phyloP scores from a whole-genome alignment of 1,140 invertebrate genomes.

The Delia radicum region DNA sequence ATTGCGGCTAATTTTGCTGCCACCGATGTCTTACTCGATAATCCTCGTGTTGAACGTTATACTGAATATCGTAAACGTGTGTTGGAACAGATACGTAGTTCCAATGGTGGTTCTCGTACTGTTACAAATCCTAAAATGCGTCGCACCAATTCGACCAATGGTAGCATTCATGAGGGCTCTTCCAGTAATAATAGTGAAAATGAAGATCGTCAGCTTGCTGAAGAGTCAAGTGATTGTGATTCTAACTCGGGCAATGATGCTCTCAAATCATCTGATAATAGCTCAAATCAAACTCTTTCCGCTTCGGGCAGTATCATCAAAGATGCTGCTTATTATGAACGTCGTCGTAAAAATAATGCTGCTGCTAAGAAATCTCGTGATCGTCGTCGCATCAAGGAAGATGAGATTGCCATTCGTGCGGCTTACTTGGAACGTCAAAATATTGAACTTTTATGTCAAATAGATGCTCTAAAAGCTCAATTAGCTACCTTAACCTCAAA shows the following conservation, averaged over 20 bases:
- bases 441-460: conserved; percentile 51
- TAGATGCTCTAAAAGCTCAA: conserved; percentile 49
- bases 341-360: conserved; percentile 90
- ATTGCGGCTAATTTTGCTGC: conserved; percentile 59
- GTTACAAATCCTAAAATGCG: conserved; percentile 69
- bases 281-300: neutral
- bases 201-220: conserved; percentile 44
- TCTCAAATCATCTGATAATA: neutral
- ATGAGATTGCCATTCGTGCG: conserved; percentile 86
- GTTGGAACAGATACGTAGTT: conserved; percentile 64
- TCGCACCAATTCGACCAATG: conserved; percentile 53
- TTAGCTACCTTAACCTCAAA: conserved; percentile 43
- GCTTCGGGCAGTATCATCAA: conserved; percentile 57
- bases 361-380: conserved; percentile 94
- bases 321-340: conserved; percentile 83
- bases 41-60: conserved; percentile 64
- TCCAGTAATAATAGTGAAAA: conserved; percentile 50
- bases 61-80: conserved; percentile 67
- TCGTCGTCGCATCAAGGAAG: conserved; percentile 84
- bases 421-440: conserved; percentile 81
- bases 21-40: conserved; percentile 57
- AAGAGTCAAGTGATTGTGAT: conserved; percentile 52
- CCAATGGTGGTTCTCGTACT: conserved; percentile 60
- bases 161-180: conserved; percentile 48
- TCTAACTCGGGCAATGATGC: conserved; percentile 39